A percentile compares a stretch with the other conserved stretches of the same genome.
Conservation (phyloP, 2,113 vertebrate genomes). For the Amia ocellicauda region DNA sequence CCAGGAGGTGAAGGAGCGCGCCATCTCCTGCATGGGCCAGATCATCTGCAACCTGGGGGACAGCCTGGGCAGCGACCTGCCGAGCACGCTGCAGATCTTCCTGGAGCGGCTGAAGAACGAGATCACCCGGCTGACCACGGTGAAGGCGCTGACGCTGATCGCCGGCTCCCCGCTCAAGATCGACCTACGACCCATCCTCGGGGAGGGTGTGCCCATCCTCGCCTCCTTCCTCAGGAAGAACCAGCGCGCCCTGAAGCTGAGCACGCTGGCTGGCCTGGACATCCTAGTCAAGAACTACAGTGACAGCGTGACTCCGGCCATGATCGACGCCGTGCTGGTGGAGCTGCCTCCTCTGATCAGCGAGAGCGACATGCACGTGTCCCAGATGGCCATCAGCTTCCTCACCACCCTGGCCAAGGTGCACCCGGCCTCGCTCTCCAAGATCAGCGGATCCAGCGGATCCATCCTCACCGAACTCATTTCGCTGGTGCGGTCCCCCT, state of each 20-base stretch:
- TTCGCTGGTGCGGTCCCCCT: constrained; percentile 85
- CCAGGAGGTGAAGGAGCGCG: constrained; percentile 96
- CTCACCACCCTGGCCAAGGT: constrained; percentile 92
- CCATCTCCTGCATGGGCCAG: constrained; percentile 98
- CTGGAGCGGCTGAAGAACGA: constrained; percentile 95
- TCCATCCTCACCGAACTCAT: constrained; percentile 95
- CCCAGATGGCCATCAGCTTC: constrained; percentile 98
- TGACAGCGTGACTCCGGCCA: constrained; percentile 86
- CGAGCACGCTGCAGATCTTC: constrained; percentile 93
- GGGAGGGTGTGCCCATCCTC: constrained; percentile 93
- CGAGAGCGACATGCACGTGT: constrained; percentile 98
- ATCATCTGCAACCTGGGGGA: constrained; percentile 97
- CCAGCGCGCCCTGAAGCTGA: constrained; percentile 91
- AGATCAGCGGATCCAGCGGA: constrained; percentile 89
- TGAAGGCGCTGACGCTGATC: constrained; percentile 91
- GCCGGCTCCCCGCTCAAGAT: constrained; percentile 93
- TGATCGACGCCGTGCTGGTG: constrained; percentile 95
- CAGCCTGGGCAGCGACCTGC: constrained; percentile 85
- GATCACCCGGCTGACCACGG: constrained; percentile 93
- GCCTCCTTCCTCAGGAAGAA: constrained; percentile 97
- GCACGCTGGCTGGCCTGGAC: constrained; percentile 90
- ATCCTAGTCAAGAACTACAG: constrained; percentile 96
- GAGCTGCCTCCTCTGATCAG: constrained; percentile 97
- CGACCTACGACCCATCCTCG: constrained; percentile 86
- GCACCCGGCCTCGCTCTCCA: constrained; percentile 91